phyloP scores from a whole-genome alignment of 2,888 invertebrate genomes.

The Euclidia mi region DNA sequence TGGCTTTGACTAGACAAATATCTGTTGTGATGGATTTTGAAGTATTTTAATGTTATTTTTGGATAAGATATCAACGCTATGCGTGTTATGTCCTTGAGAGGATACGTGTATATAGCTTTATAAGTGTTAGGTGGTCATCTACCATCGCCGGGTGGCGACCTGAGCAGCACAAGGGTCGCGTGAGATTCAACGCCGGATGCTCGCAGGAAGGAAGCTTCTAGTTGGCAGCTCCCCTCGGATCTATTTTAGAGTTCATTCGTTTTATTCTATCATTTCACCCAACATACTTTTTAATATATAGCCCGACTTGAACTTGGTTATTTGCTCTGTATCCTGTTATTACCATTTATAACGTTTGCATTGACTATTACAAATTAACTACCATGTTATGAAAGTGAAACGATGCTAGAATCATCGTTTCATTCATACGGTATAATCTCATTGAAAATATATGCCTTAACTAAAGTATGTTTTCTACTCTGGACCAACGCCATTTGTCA shows the following conservation, averaged over 20 bases:
- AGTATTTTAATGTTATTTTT: too few relatives aligned
- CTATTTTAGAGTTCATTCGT: conserved; percentile 87
- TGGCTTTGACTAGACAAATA: too few relatives aligned
- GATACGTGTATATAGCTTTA: conserved; percentile 30
- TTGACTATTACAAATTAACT: too few relatives aligned
- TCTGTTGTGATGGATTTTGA: too few relatives aligned
- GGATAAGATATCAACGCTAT: too few relatives aligned
- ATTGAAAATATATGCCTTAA: too few relatives aligned
- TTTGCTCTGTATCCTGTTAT: conserved; percentile 15
- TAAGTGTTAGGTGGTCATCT: conserved; percentile 62
- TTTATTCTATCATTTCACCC: conserved; percentile 77
- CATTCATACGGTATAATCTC: too few relatives aligned
- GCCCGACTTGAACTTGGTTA: conserved; percentile 19
- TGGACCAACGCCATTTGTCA: too few relatives aligned
- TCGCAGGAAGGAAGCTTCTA: conserved; percentile 89
- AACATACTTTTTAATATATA: conserved; percentile 58
- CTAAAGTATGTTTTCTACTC: too few relatives aligned
- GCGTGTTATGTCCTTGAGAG: background rate
- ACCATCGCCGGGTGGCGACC: conserved; percentile 55
- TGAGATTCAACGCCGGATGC: conserved; percentile 87
- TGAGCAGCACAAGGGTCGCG: conserved; percentile 72
- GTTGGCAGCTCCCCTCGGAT: conserved; percentile 88
- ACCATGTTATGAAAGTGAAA: too few relatives aligned
- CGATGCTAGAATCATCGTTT: too few relatives aligned
- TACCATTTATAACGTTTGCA: too few relatives aligned